These are phyloP conservation scores for Machimus rusticus DNA, from an alignment of 2,888 invertebrate genomes.

Conservation along the genomic window DNA sequence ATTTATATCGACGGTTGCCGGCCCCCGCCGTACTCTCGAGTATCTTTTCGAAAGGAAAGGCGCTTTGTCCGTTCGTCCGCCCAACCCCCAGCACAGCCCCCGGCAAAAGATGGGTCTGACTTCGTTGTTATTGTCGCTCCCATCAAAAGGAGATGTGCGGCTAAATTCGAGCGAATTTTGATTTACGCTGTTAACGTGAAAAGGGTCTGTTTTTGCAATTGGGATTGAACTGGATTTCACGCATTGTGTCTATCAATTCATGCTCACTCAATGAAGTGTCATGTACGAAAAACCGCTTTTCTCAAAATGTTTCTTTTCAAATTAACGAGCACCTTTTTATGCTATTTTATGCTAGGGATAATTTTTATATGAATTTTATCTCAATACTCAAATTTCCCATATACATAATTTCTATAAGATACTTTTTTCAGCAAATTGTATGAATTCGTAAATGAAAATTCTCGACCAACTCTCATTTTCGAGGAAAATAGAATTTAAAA, in stretches of 20 bases:
- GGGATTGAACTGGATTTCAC: constrained; percentile 7
- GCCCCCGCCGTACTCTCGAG: not conserved
- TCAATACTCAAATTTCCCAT: too few species aligned
- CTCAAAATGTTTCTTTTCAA: not conserved
- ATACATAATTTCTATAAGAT: too few species aligned
- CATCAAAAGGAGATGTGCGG: constrained; percentile 31
- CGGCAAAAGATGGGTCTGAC: constrained; percentile 11
- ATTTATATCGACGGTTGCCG: constrained; percentile 40
- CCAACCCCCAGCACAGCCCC: not conserved
- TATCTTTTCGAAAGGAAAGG: not conserved
- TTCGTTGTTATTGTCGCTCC: constrained; percentile 25
- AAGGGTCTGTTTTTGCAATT: constrained; percentile 4
- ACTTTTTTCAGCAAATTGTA: too few species aligned
- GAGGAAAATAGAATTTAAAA: too few species aligned
- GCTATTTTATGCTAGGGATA: too few species aligned
- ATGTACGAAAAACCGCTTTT: not conserved
- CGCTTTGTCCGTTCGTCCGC: not conserved
- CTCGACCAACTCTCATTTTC: too few species aligned
- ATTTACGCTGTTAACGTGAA: constrained; percentile 23
- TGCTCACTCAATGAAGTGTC: not conserved
- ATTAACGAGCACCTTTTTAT: not conserved
- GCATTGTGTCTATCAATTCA: not conserved
- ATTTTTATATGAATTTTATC: too few species aligned
- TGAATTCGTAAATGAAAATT: too few species aligned
- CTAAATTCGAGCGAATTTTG: constrained; percentile 38